A percentile compares a stretch with the other conserved stretches of the same genome.
Conservation (phyloP, 2,113 vertebrate species). For the Gavialis gangeticus region DNA sequence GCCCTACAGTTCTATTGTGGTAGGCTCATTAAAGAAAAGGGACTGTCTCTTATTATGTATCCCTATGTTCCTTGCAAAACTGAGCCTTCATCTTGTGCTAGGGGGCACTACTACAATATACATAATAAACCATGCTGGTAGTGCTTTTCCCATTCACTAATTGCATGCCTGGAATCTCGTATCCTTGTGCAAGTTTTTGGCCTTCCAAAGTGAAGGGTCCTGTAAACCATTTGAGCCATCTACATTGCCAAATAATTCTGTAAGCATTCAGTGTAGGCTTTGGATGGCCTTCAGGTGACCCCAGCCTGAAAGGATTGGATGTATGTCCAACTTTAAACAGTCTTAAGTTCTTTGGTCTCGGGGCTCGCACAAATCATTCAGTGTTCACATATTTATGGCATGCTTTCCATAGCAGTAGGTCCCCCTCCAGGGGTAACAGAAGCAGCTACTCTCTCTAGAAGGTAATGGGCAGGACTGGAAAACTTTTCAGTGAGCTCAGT, state of each 20-base stretch:
- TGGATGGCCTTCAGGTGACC: constrained; percentile 1
- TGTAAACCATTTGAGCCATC: neutral
- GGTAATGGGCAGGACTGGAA: neutral
- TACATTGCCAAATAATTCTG: neutral
- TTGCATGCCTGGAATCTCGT: neutral
- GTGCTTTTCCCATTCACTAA: rapidly evolving
- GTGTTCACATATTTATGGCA: neutral
- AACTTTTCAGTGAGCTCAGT: rapidly evolving
- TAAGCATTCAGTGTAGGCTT: constrained; percentile 15
- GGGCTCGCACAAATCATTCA: rapidly evolving
- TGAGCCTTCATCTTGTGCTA: neutral
- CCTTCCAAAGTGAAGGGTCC: neutral
- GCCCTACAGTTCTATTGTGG: neutral
- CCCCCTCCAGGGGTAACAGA: rapidly evolving
- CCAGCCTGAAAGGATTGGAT: neutral
- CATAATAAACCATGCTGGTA: neutral
- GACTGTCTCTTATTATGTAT: neutral
- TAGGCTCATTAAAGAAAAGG: neutral
- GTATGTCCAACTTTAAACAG: neutral
- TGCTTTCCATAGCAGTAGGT: rapidly evolving
- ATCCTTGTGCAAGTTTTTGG: neutral
- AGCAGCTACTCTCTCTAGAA: neutral
- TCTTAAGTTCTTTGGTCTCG: neutral
- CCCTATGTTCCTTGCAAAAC: neutral
- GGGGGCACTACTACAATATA: rapidly evolving